A percentile compares a stretch with the other conserved stretches of the same genome.
Conservation (phyloP, 2,888 invertebrate species). For the Drosophila multiciliata region DNA sequence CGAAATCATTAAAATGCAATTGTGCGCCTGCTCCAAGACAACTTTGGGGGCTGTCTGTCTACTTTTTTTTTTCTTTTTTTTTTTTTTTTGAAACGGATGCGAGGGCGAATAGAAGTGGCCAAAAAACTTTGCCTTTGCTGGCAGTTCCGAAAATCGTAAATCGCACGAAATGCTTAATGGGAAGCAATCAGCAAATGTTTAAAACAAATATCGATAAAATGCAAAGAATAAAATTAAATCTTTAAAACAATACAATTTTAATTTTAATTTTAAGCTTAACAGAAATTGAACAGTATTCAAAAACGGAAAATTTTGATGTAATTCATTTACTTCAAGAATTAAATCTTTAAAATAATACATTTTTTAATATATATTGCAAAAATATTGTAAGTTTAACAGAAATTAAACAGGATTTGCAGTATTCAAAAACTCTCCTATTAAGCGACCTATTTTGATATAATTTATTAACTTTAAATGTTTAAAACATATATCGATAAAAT, state of each 20-base stretch:
- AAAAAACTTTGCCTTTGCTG: constrained; percentile 15
- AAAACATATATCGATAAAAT: constrained; percentile 12
- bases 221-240: not conserved
- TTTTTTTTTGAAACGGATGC: constrained; percentile 18
- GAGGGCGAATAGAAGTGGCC: constrained; percentile 2
- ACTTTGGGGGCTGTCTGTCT: constrained; percentile 2
- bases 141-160: constrained; percentile 57
- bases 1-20: constrained; percentile 80
- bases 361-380: not conserved
- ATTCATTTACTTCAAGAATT: no score
- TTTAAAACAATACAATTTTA: not conserved
- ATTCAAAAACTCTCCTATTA: not conserved
- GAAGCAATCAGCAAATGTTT: constrained; percentile 11
- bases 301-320: no score
- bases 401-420: not conserved
- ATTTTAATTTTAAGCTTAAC: no score
- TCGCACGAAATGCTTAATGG: constrained; percentile 20
- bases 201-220: constrained; percentile 9
- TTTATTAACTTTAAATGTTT: not conserved
- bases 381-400: no score
- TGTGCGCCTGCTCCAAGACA: constrained; percentile 46
- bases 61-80: not conserved
- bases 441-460: no score
- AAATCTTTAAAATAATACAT: not conserved
- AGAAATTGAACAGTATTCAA: no score